Evolutionary conservation across 2,113 vertebrate genomes (phyloP), one percentile per base, ranked within the genome.

Genomic region (Emydura subglobosa): DNA sequence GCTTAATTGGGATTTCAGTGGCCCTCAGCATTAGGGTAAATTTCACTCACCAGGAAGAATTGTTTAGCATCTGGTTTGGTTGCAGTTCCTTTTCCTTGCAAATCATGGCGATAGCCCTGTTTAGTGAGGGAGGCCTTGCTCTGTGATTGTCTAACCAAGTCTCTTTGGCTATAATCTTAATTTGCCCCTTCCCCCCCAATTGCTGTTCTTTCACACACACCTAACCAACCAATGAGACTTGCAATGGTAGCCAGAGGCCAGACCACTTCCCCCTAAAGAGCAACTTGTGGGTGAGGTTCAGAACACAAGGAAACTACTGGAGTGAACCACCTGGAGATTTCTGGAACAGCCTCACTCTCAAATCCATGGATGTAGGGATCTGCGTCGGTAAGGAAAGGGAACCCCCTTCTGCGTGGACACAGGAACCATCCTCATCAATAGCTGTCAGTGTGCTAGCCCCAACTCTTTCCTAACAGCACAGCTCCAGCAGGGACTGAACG

Each of bases 311-410:
- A 92, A 85, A 86, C 7, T 22, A 24, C 4, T 0, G 0, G 31
- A 24, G 61, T 19, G n/a, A 31, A 25, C 47, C 42, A 50, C 10
- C 0, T 47, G 34, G 54, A 12, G 5, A 25, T 74, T 42, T 42
- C 10, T 17, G n/a, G 72, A 44, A 39, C 72, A 44, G 9, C 3
- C 78, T 91, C 25, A 34, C 39, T 13, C 2, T 31, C 5, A 1
- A 0, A 0, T n/a, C 34, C 42, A 16, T 22, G 51, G 68, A 51
- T 2, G 0, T n/a, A 11, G 44, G n/a, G 51, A 54, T 82, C 21
- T 44, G 83, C 83, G 80, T 53, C 51, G n/a, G 22, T 10, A 29
- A 4, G 13, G 2, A 3, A 53, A 65, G 16, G 31, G 3, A 34
- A 74, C 79, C 85, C 91, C 79, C 10, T 7, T 6, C 39, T 78